Evolutionary conservation across 2,113 vertebrate genomes (phyloP).

Genomic region (Apeltes quadracus): DNA sequence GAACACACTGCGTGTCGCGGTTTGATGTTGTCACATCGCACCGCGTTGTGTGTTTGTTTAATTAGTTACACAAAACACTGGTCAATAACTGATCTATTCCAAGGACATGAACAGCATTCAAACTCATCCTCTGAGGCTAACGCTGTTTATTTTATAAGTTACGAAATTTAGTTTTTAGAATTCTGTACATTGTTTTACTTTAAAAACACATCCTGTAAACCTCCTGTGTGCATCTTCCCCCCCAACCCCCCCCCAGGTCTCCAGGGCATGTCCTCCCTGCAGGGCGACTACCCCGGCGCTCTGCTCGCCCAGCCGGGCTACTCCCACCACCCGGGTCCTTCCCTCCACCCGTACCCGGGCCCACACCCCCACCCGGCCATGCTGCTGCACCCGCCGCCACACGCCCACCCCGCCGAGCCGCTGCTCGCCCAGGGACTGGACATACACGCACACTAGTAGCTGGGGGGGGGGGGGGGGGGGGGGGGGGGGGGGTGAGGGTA

Average conservation of each 20-base stretch:
- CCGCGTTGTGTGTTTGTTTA: neutral
- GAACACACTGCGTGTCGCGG: neutral
- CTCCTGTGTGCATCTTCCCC: neutral
- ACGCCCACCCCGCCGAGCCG: conserved; percentile 79
- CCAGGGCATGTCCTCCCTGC: conserved; percentile 81
- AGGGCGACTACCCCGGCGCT: conserved; percentile 78
- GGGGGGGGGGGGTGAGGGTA: conserved; percentile 1
- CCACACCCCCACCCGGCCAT: conserved; percentile 80
- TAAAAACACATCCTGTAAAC: neutral
- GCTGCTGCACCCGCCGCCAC: conserved; percentile 81
- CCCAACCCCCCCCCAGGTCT: conserved; percentile 71
- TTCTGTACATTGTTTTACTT: neutral
- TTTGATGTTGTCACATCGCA: neutral
- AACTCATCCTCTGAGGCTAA: too few species aligned
- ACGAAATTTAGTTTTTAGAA: neutral
- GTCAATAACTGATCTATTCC: neutral
- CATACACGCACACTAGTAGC: conserved; percentile 83
- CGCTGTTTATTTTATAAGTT: too few species aligned
- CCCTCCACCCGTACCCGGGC: conserved; percentile 80
- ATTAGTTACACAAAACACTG: neutral
- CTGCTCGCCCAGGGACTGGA: conserved; percentile 82
- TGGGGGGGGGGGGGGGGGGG: conserved; percentile 10
- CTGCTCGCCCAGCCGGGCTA: conserved; percentile 80
- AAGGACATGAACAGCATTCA: too few species aligned
- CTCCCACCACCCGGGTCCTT: conserved; percentile 75